A percentile compares a stretch with the other conserved stretches of the same genome.
These are phyloP conservation scores for Dicyrtomina minuta DNA, from an alignment of 2,888 invertebrate species.

Conservation along the genomic window DNA sequence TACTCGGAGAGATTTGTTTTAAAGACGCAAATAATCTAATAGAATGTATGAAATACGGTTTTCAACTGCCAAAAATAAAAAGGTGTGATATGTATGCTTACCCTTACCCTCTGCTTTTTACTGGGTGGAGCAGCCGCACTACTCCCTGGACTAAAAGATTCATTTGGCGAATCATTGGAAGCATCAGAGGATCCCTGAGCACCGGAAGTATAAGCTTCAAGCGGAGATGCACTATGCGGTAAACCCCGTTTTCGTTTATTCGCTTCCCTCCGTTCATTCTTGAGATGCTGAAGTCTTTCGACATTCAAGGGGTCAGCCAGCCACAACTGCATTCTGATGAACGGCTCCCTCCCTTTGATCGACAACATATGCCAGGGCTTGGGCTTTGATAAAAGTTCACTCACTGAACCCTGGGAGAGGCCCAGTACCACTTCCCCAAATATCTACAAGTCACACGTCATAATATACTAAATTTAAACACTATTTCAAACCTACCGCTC, in stretches of 20 bases:
- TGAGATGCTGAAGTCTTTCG: conserved; percentile 85
- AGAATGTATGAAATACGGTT: neutral
- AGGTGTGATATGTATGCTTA: no score
- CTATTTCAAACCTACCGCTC: neutral
- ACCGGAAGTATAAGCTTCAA: conserved; percentile 52
- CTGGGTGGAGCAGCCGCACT: conserved; percentile 52
- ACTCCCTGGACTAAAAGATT: conserved; percentile 53
- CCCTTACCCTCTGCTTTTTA: conserved; percentile 53
- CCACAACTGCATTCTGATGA: conserved; percentile 96
- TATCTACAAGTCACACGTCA: conserved; percentile 60
- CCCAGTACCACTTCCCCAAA: conserved; percentile 98
- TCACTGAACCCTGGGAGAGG: conserved; percentile 93
- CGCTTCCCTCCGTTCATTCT: conserved; percentile 86
- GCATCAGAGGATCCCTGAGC: conserved; percentile 53
- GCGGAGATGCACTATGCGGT: conserved; percentile 48
- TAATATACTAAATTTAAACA: neutral
- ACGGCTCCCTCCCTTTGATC: conserved; percentile 94
- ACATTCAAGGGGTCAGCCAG: conserved; percentile 92
- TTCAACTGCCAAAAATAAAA: no score
- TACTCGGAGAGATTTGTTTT: no score
- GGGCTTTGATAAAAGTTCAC: conserved; percentile 94
- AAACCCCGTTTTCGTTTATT: conserved; percentile 75
- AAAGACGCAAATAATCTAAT: no score
- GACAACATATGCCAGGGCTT: conserved; percentile 99
- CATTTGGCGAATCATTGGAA: conserved; percentile 53